Percentiles rank a stretch among this genome's conserved stretches.
These are phyloP conservation scores for Spodoptera littoralis DNA, from an alignment of 2,888 invertebrate genomes.

Conservation along the genomic window DNA sequence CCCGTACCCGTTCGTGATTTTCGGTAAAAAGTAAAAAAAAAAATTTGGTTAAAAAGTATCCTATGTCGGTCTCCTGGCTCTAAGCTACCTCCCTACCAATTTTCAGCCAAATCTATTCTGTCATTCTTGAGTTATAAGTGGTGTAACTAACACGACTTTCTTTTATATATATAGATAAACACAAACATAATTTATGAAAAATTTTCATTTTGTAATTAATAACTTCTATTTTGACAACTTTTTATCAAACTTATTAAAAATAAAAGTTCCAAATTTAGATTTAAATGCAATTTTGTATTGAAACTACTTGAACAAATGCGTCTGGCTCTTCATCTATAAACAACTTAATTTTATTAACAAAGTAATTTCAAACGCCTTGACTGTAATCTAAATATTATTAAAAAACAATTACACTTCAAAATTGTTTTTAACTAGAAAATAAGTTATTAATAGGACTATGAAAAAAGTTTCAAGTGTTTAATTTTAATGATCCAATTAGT, in stretches of 20 bases:
- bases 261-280: constrained; percentile 1
- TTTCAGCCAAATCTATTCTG: too few species aligned
- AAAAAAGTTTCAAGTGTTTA: not conserved
- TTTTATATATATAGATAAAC: too few species aligned
- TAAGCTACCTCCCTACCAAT: too few species aligned
- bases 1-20: too few species aligned
- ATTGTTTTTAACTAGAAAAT: constrained; percentile 7
- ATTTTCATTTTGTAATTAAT: too few species aligned
- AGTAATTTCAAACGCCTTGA: constrained; percentile 4
- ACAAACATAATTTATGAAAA: too few species aligned
- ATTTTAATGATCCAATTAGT: constrained; percentile 3
- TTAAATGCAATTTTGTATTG: constrained; percentile 1
- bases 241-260: constrained; percentile 14
- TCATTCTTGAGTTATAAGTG: too few species aligned
- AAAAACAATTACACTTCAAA: not conserved
- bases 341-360: constrained; percentile 10
- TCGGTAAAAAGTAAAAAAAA: too few species aligned
- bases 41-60: too few species aligned
- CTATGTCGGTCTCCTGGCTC: too few species aligned
- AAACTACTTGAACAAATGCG: constrained; percentile 6
- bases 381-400: constrained; percentile 5
- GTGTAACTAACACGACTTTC: too few species aligned
- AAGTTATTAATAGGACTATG: not conserved
- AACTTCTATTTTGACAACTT: not conserved
- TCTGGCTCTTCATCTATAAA: not conserved